A percentile compares a stretch with the other conserved stretches of the same genome.
phyloP scores from a whole-genome alignment of 2,797 vertebrate genomes.

The Eospalax fontanierii region DNA sequence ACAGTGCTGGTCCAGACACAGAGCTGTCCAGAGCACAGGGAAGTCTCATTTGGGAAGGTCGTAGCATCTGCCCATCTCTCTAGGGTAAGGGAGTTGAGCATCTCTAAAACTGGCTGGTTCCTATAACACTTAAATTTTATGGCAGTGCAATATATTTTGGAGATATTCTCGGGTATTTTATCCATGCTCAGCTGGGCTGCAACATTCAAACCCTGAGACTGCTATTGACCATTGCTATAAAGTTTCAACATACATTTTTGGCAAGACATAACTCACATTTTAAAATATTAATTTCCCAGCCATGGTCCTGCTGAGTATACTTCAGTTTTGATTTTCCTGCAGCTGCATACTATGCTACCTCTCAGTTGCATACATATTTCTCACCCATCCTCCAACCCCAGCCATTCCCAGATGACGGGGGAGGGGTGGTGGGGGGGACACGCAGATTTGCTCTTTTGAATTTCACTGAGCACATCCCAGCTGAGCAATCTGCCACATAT shows the following conservation, averaged over 20 bases:
- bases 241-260: constrained; percentile 78
- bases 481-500: background rate
- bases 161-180: constrained; percentile 73
- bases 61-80: background rate
- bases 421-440: background rate
- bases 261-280: constrained; percentile 78
- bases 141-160: constrained; percentile 59
- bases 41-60: background rate
- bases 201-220: constrained; percentile 40
- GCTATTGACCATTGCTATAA: constrained; percentile 75
- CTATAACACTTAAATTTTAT: constrained; percentile 64
- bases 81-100: constrained; percentile 23
- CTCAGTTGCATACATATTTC: constrained; percentile 4
- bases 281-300: constrained; percentile 81
- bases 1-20: accelerated
- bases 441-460: background rate
- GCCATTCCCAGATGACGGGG: background rate
- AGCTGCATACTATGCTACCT: background rate
- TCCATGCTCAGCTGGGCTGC: constrained; percentile 60
- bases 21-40: background rate
- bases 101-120: constrained; percentile 65
- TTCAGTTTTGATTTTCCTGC: constrained; percentile 74
- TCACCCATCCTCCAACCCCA: background rate
- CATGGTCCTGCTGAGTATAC: constrained; percentile 54
- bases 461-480: background rate